Evolutionary conservation across 2,888 invertebrate species (phyloP), one percentile per base, ranked within the genome.

Genomic region (Pandemis corylana): DNA sequence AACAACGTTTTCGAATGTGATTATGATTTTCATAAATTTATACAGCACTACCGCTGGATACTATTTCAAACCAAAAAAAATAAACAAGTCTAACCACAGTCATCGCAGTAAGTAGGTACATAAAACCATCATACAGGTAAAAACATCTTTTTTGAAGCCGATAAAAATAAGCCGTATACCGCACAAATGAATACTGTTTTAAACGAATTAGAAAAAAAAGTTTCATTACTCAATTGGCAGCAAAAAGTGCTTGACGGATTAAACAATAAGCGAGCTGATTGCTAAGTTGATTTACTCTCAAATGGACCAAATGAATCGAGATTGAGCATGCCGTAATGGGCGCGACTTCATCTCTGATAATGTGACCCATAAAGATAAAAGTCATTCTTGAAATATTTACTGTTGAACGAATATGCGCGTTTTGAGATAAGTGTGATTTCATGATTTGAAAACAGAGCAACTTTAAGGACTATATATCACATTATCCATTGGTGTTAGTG

Each of bases 241-340:
- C 4, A 9, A 7, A n/a, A 20, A 41, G 13, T 62, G 9, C 6
- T 41, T 63, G 42, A 63, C 42, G n/a, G 41, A 63, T 63, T 42
- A 41, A 42, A 63, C 42, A 42, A 42, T 7, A 63, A 63, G 42
- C n/a, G 42, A 44, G 64, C 5, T 44, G 10, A 64, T 42, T 64
- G 20, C 9, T n/a, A 41, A 41, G 6, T 42, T 63, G 9, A 64
- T 44, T 64, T 41, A 42, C n/a, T 62, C n/a, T 42, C 42, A 42
- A n/a, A 41, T 62, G 42, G 13, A 42, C 41, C 36, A 62, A 62
- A 62, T 42, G 49, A 36, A 51, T 36, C 46, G 13, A 20, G 49
- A 46, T 66, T 46, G 36, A 66, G 28, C 65, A 66, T 36, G 28
- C 49, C 7, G 65, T 66, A 66, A 51, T 66, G 65, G 65, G 49